These are phyloP conservation scores for Trochalopteron elliotii DNA, from an alignment of 2,113 vertebrate genomes.

Conservation along the genomic window DNA sequence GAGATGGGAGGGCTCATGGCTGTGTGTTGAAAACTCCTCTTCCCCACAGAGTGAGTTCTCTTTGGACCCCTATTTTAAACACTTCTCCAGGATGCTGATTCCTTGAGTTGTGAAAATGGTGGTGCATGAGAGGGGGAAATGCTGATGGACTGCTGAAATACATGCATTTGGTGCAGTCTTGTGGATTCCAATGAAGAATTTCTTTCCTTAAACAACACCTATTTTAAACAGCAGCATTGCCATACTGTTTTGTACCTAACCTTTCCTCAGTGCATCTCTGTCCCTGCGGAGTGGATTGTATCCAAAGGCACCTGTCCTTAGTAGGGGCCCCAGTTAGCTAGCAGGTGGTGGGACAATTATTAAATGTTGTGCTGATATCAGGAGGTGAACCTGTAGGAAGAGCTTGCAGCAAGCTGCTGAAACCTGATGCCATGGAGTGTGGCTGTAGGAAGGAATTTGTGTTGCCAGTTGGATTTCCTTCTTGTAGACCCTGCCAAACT, in stretches of 20 bases:
- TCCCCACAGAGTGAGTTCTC: rapidly evolving
- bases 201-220: not conserved
- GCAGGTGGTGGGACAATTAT: not conserved
- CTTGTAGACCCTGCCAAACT: not conserved
- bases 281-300: no score
- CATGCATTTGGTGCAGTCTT: rapidly evolving
- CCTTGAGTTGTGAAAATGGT: not conserved
- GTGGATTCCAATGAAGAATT: not conserved
- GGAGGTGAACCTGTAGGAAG: not conserved
- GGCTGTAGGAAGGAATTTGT: not conserved
- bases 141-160: not conserved
- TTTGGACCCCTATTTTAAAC: not conserved
- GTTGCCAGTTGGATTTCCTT: rapidly evolving
- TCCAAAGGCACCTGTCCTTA: not conserved
- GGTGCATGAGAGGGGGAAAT: not conserved
- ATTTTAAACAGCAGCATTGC: not conserved
- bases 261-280: not conserved
- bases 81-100: not conserved
- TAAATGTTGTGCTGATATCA: not conserved
- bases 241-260: not conserved
- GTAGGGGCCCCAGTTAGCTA: not conserved
- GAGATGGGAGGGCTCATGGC: not conserved
- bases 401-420: not conserved
- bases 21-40: not conserved
- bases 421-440: not conserved